phyloP scores from a whole-genome alignment of 92 coral and sea anemone species.

The Parazoanthus swiftii region DNA sequence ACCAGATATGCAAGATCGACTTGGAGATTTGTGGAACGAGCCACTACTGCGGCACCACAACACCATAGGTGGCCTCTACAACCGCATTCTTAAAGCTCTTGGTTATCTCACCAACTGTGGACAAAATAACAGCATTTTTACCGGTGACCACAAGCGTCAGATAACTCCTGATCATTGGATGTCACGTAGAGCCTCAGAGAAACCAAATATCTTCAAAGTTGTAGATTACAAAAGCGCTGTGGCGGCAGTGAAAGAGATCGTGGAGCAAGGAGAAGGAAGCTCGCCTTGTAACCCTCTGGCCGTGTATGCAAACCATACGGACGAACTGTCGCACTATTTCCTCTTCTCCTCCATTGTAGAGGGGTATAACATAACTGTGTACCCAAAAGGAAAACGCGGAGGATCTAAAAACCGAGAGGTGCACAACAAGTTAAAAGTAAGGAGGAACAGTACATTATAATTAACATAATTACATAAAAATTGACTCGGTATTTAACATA shows the following conservation, averaged over 20 bases:
- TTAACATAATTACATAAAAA: no score
- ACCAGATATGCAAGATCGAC: slow-evolving; percentile 26
- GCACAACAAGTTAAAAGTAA: not conserved
- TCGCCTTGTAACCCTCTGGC: slow-evolving; percentile 75
- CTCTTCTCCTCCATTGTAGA: slow-evolving; percentile 69
- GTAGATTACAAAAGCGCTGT: slow-evolving; percentile 61
- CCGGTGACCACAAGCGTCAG: slow-evolving; percentile 55
- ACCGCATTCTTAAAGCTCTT: slow-evolving; percentile 54
- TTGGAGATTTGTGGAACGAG: slow-evolving; percentile 32
- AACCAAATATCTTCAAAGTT: slow-evolving; percentile 53
- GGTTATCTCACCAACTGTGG: slow-evolving; percentile 63
- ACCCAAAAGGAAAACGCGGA: slow-evolving; percentile 23
- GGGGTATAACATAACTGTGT: slow-evolving; percentile 48
- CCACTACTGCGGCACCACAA: slow-evolving; percentile 46
- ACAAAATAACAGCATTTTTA: slow-evolving; percentile 61
- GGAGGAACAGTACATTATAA: no score
- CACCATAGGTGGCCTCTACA: slow-evolving; percentile 77
- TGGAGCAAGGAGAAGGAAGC: slow-evolving; percentile 81
- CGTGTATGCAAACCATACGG: slow-evolving; percentile 46
- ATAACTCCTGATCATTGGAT: slow-evolving; percentile 31
- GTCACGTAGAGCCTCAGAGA: slow-evolving; percentile 38
- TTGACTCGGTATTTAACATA: no score
- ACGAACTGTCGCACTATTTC: slow-evolving; percentile 74
- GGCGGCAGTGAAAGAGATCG: slow-evolving; percentile 59
- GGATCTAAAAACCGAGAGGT: not conserved